These are phyloP conservation scores for Trogon melanurus DNA, from an alignment of 2,113 vertebrate species.

Conservation along the genomic window DNA sequence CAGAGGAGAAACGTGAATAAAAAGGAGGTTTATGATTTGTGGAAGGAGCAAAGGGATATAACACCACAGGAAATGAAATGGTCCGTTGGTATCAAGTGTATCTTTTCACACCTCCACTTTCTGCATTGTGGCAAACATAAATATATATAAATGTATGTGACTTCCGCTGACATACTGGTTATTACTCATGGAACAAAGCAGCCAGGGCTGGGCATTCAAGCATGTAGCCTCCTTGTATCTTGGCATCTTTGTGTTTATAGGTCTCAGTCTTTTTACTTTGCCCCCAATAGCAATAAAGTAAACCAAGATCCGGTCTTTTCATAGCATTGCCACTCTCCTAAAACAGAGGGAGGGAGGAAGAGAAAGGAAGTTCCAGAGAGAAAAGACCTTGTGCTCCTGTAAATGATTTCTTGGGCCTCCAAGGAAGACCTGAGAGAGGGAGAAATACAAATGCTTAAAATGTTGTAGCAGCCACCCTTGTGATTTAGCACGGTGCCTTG, in stretches of 20 bases:
- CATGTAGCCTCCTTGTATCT: background rate
- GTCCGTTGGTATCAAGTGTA: fast-evolving
- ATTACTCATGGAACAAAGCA: background rate
- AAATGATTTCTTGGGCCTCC: background rate
- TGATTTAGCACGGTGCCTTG: background rate
- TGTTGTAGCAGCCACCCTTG: background rate
- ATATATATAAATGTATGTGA: background rate
- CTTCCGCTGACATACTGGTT: background rate
- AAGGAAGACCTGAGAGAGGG: background rate
- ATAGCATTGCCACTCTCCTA: background rate
- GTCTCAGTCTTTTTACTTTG: background rate
- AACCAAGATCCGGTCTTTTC: slow-evolving; percentile 18
- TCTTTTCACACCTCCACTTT: background rate
- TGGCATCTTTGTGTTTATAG: slow-evolving; percentile 55
- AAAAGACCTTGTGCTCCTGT: background rate
- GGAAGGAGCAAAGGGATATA: background rate
- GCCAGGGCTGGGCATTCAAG: background rate
- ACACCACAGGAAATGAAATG: background rate
- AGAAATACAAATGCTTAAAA: background rate
- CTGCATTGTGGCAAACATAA: background rate
- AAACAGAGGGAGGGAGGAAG: slow-evolving; percentile 2
- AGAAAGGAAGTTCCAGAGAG: background rate
- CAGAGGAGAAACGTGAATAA: background rate
- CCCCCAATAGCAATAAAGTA: background rate
- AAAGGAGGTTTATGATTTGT: background rate